Evolutionary conservation across 2,888 invertebrate genomes (phyloP).

Genomic region (Lasioglossum lativentre): DNA sequence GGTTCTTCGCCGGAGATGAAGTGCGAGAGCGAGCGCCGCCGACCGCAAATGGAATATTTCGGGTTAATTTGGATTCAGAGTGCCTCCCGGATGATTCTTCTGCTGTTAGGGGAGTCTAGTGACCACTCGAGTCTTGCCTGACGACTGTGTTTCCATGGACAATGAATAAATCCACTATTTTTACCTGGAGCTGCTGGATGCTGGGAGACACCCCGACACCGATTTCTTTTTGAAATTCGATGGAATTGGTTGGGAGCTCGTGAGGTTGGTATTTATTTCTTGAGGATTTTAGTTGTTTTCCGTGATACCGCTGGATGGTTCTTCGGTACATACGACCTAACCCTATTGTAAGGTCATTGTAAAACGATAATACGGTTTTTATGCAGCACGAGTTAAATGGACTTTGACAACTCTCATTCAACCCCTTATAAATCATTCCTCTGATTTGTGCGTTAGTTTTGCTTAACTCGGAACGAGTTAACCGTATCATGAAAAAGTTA

Average conservation of each 20-base stretch:
- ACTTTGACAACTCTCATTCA: no score
- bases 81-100: slow-evolving; percentile 3
- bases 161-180: slow-evolving; percentile 6
- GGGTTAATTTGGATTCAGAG: background rate
- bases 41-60: background rate
- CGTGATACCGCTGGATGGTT: background rate
- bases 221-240: background rate
- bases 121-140: slow-evolving; percentile 1
- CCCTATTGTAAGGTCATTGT: background rate
- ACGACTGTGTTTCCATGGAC: background rate
- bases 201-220: background rate
- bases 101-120: background rate
- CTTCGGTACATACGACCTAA: no score
- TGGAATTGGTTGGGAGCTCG: background rate
- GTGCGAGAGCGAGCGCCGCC: background rate
- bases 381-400: no score
- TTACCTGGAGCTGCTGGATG: background rate
- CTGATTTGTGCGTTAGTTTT: background rate
- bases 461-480: no score
- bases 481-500: no score
- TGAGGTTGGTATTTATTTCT: background rate
- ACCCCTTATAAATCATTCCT: background rate
- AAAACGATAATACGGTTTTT: no score
- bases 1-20: slow-evolving; percentile 9
- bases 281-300: background rate